Evolutionary conservation across 2,797 vertebrate species (phyloP).

Genomic region (Parambassis ranga): DNA sequence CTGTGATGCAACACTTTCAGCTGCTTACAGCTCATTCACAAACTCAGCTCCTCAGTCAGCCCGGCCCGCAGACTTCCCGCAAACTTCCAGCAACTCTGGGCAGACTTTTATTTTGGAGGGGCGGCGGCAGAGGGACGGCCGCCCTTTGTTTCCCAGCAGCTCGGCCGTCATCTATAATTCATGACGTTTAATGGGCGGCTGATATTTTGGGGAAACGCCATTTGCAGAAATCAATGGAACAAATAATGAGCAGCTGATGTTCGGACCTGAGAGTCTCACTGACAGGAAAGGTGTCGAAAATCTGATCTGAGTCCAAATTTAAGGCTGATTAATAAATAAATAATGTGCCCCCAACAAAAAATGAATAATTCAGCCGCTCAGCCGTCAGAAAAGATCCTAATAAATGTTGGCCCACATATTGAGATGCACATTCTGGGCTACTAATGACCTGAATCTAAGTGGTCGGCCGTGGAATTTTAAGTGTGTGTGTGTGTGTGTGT

Average conservation of each 20-base stretch:
- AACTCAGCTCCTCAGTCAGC: too few relatives aligned
- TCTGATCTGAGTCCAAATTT: conserved; percentile 69
- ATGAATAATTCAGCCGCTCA: conserved; percentile 71
- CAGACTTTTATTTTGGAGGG: neutral
- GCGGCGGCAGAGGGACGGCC: conserved; percentile 1
- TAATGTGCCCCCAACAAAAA: conserved; percentile 71
- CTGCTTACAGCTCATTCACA: conserved; percentile 51
- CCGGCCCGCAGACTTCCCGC: neutral
- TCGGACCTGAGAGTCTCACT: conserved; percentile 33
- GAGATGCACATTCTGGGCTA: conserved; percentile 60
- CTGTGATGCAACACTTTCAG: conserved; percentile 72
- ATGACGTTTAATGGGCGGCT: conserved; percentile 46
- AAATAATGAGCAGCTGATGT: conserved; percentile 62
- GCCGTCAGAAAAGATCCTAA: conserved; percentile 66
- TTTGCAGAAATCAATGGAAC: conserved; percentile 67
- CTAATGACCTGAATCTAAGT: conserved; percentile 69
- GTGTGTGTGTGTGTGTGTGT: conserved; percentile 21
- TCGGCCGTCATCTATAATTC: conserved; percentile 58
- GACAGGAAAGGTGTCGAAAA: conserved; percentile 57
- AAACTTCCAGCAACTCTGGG: neutral
- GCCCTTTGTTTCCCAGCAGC: conserved; percentile 54
- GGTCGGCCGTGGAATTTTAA: conserved; percentile 46
- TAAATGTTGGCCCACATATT: conserved; percentile 71
- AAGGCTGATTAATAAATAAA: conserved; percentile 76
- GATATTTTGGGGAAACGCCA: conserved; percentile 62